Conservation (phyloP, 92 coral and sea anemone species). For the Epizoanthus fatuus region DNA sequence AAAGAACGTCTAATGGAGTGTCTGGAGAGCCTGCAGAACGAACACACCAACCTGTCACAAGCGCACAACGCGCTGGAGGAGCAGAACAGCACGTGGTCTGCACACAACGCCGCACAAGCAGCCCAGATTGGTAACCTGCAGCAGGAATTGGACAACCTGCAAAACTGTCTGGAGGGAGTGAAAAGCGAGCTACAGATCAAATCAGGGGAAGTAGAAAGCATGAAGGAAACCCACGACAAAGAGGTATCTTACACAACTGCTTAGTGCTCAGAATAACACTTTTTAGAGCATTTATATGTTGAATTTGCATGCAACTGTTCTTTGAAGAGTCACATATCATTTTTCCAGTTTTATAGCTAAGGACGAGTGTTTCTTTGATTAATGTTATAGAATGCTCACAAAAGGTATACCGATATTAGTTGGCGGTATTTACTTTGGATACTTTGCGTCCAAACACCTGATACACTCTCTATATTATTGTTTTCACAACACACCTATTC, state of each 20-base stretch:
- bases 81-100: conserved; percentile 78
- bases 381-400: too few relatives aligned
- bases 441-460: too few relatives aligned
- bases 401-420: too few relatives aligned
- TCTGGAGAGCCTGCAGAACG: conserved; percentile 57
- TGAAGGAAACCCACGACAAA: conserved; percentile 38
- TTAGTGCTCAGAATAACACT: not conserved
- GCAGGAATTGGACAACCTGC: conserved; percentile 51
- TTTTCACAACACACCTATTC: too few relatives aligned
- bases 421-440: too few relatives aligned
- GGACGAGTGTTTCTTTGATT: too few relatives aligned
- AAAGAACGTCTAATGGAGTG: conserved; percentile 54
- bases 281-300: too few relatives aligned
- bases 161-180: conserved; percentile 37
- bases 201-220: conserved; percentile 29
- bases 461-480: too few relatives aligned
- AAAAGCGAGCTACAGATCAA: conserved; percentile 32
- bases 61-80: conserved; percentile 90
- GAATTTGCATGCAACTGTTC: too few relatives aligned
- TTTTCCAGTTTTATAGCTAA: too few relatives aligned
- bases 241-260: conserved; percentile 60
- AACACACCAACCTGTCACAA: conserved; percentile 62
- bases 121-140: conserved; percentile 48
- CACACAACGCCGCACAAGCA: conserved; percentile 64
- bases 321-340: too few relatives aligned